Percentiles rank a stretch among this genome's conserved stretches.
Evolutionary conservation across 2,888 invertebrate genomes (phyloP).

Genomic region (Mesorhabditis spiculigera): DNA sequence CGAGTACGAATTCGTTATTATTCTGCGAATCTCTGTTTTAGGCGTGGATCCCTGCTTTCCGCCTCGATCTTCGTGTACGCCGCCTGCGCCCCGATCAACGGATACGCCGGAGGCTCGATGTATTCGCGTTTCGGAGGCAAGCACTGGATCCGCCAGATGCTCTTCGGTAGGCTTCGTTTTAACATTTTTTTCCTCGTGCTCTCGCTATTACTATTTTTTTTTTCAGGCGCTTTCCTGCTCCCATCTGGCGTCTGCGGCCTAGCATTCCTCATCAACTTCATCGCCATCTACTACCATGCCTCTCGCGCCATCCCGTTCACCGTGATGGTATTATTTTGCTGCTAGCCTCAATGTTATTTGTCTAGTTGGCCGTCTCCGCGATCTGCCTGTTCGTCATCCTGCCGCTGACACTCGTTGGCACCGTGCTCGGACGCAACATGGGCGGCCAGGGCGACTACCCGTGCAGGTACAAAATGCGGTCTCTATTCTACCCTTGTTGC

Average conservation of each 20-base stretch:
- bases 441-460: slow-evolving; percentile 95
- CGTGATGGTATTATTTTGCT: slow-evolving; percentile 76
- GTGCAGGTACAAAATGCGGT: slow-evolving; percentile 22
- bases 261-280: slow-evolving; percentile 96
- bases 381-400: slow-evolving; percentile 96
- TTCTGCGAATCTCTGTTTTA: slow-evolving; percentile 41
- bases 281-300: slow-evolving; percentile 98
- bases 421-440: slow-evolving; percentile 90
- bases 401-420: slow-evolving; percentile 90
- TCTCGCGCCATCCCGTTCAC: slow-evolving; percentile 97
- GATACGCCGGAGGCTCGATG: slow-evolving; percentile 93
- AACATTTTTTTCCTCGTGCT: slow-evolving; percentile 64
- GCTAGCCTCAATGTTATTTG: slow-evolving; percentile 14
- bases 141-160: slow-evolving; percentile 93
- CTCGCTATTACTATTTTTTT: not conserved
- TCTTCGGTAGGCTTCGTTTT: slow-evolving; percentile 87
- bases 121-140: slow-evolving; percentile 88
- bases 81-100: slow-evolving; percentile 95
- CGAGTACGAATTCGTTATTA: slow-evolving; percentile 66
- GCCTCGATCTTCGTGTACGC: slow-evolving; percentile 98
- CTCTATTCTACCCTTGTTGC: too few species aligned
- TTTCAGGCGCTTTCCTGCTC: not conserved
- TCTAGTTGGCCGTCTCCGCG: slow-evolving; percentile 85
- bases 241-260: slow-evolving; percentile 82
- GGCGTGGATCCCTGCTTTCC: slow-evolving; percentile 86